Conservation (phyloP, 2,888 invertebrate species). For the Drosophila putrida region DNA sequence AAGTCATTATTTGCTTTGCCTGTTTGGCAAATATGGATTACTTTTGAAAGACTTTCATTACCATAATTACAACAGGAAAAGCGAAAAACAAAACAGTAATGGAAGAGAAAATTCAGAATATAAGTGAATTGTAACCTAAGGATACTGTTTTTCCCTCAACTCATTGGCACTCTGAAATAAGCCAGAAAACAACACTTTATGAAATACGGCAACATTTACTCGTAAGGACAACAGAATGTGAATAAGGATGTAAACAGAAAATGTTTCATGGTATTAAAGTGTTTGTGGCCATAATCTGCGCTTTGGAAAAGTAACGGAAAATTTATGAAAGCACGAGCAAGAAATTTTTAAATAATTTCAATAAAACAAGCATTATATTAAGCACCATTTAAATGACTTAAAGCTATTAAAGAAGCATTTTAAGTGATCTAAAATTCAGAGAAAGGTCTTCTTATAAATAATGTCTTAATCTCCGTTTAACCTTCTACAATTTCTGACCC, state of each 20-base stretch:
- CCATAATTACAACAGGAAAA: slow-evolving; percentile 16
- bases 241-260: neutral
- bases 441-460: slow-evolving; percentile 10
- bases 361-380: neutral
- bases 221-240: neutral
- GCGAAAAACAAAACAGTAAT: neutral
- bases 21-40: slow-evolving; percentile 8
- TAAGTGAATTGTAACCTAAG: neutral
- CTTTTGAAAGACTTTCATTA: slow-evolving; percentile 1
- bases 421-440: neutral
- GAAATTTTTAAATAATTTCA: neutral
- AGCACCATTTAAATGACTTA: neutral
- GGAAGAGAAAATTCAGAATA: neutral
- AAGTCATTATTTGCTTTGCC: neutral
- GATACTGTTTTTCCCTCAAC: neutral
- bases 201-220: neutral
- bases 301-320: neutral
- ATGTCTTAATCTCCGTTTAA: slow-evolving; percentile 30
- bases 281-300: neutral
- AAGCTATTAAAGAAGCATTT: neutral
- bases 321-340: neutral
- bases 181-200: slow-evolving; percentile 7
- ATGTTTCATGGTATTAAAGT: neutral
- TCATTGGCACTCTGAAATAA: neutral
- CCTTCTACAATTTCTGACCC: neutral